Base-by-base conservation (phyloP, 1,140 invertebrate species). In the Temnothorax nylanderi region DNA sequence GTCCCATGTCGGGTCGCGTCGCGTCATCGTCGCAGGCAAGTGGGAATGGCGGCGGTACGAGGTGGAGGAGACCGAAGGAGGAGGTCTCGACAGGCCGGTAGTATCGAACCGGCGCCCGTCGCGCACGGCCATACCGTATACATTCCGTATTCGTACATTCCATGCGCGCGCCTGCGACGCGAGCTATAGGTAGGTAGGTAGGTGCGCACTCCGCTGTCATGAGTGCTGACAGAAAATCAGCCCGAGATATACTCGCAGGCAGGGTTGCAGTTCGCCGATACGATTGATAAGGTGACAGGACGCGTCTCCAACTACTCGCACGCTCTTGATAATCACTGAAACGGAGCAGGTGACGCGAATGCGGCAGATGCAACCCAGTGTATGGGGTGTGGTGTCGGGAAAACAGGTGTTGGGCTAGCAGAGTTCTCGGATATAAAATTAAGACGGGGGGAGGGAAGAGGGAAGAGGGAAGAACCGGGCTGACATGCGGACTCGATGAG, bases 71-170 rank as follows among this genome's bases (percentile, higher is more conserved):
- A 88, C 86, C 88, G 72, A 89, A 80, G 81, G 80, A 85, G 85
- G 84, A 75, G 86, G 56, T 74, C 89, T 51, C 87, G 85, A 65
- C 93, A 94, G 94, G 91, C 88, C 87, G 89, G 91, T 93, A 95
- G 95, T 96, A 96, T 96, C 95, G 95, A 96, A 95, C 95, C 94
- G 95, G 94, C 95, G 89, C 81, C 91, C 89, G 90, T 91, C 65
- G 85, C 65, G 92, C 86, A 86, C 92, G 89, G 92, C 90, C 90
- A 91, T 87, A 89, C 92, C 88, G 86, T 47, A 18, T 84, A 84
- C 86, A 86, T 91, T 91, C 90, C 90, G 58, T 88, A 81, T 91
- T 77, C 49, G 49, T 69, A 41, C 65, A 58, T 80, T 87, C 62
- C 75, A 87, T 72, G 51, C 51, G 49, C 65, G 41, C 72, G 65